Conservation (phyloP, 2,888 invertebrate genomes). For the Celastrina argiolus region DNA sequence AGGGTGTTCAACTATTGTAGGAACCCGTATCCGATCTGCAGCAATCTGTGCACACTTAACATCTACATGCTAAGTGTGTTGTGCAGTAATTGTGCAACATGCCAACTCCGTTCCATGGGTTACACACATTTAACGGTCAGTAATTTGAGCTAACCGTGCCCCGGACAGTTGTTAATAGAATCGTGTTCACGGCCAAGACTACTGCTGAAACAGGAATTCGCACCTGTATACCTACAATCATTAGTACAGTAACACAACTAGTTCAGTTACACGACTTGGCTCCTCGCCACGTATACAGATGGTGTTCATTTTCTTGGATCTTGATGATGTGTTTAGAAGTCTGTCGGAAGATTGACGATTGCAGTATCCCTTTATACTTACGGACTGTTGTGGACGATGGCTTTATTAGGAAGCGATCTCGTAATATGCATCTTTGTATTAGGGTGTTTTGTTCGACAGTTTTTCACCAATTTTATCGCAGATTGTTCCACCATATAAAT, state of each 20-base stretch:
- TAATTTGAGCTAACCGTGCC: not conserved
- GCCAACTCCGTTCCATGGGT: too few relatives aligned
- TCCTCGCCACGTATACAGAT: not conserved
- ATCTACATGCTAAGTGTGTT: too few relatives aligned
- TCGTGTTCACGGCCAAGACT: conserved; percentile 10
- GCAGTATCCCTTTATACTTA: not conserved
- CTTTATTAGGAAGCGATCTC: not conserved
- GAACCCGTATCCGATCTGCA: too few relatives aligned
- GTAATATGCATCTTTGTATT: not conserved
- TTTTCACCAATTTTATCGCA: too few relatives aligned
- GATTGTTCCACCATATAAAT: too few relatives aligned
- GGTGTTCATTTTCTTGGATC: not conserved
- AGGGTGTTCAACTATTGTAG: too few relatives aligned
- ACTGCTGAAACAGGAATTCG: conserved; percentile 7
- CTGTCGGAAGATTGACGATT: not conserved
- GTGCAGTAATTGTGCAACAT: too few relatives aligned
- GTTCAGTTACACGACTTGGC: not conserved
- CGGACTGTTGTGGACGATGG: not conserved
- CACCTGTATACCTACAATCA: conserved; percentile 25
- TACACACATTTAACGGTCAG: not conserved
- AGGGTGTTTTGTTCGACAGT: too few relatives aligned
- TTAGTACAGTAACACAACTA: not conserved
- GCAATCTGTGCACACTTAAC: too few relatives aligned
- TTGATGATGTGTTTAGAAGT: not conserved
- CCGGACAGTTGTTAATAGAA: conserved; percentile 7